Evolutionary conservation across 53 echinoderm and acorn worm species (phyloP), one percentile per base, ranked within the genome.

Genomic region (Pentamera pediparva): DNA sequence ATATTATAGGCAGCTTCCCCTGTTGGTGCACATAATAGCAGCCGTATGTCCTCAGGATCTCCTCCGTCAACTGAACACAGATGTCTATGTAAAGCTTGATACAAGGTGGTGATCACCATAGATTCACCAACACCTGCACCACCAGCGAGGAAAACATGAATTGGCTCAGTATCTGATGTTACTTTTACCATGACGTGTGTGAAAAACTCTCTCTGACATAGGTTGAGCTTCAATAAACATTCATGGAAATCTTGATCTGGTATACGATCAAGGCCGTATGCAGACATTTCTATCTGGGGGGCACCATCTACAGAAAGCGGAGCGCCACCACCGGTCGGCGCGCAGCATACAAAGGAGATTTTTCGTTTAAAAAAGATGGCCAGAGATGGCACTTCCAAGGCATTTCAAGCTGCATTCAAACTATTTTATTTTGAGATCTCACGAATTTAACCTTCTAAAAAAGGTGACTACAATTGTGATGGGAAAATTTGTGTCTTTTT

Each of bases 101-200:
- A 69, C n/a, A 76, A 34, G 1, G 76, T 75, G 30, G 29, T 76
- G 15, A 76, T 39, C 1, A 83, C 56, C 6, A 65, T 20, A 12
- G 76, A 67, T 57, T 83, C 77, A 6, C 83, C 83, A 28, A 83
- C 83, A 56, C 83, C 83, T 35, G 76, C 83, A 54, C 76, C 76
- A 19, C 83, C 76, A 49, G 80, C 72, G 1, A 80, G 57, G 41
- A 80, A 80, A 19, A 58, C 80, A 80, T 36, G 27, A 4, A 80
- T 18, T 54, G 70, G 72, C 39, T 80, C 72, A 55, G 21, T 12
- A 15, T 55, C 27, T 28, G 53, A 21, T 53, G 69, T 27, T 1
- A 79, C 70, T 2, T 5, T 59, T 45, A 41, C 45, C 78, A 78
- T 78, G 1, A 78, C 64, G 65, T 78, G 63, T 11, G 64, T 78